Base-by-base conservation (phyloP, 2,113 vertebrate species). In the Zapornia atra region DNA sequence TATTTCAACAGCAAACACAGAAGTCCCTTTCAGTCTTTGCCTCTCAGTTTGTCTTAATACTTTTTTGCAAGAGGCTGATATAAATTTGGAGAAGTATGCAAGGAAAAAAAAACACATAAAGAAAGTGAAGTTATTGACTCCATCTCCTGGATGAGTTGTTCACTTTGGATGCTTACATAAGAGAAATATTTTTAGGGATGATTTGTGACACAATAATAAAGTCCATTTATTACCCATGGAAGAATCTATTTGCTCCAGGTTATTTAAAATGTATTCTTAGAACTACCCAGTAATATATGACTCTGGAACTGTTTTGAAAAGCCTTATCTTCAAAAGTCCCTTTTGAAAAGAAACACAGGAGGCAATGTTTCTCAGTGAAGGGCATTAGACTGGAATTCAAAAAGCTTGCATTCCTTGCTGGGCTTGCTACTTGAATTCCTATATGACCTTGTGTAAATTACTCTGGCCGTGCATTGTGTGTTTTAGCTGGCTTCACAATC, bases 21-120 rank as follows among this genome's bases (percentile, higher is more conserved):
- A 91, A 78, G 26, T 46, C 5, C 3, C 10, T 87, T 83, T 91
- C 36, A 65, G 22, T 59, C 65, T 69, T 91, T 82, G 31, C 31
- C 26, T 77, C 44, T 84, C 40, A 40, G 18, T 93, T 89, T 10
- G 4, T 33, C 51, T 86, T 65, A 69, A 36, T 50, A 42, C 25
- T 28, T 53, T 53, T 78, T 83, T 73, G 3, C 60, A 81, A 81
- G 64, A 48, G 24, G 28, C 50, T 84, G 60, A 33, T 3, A 61
- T 20, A 92, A 61, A 78, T 87, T 87, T 89, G 29, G 44, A 81
- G 51, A 92, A 71, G n/a, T 54, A 68, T 40, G 61, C 57, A 94
- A 66, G 33, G 65, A 33, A 48, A 78, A 60, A 86, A 70, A 65
- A 64, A 15, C 20, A 46, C 16, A 50, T 59, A 48, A 80, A 63